Evolutionary conservation across 2,113 vertebrate genomes (phyloP), one percentile per base, ranked within the genome.

Genomic region (Cairina moschata): DNA sequence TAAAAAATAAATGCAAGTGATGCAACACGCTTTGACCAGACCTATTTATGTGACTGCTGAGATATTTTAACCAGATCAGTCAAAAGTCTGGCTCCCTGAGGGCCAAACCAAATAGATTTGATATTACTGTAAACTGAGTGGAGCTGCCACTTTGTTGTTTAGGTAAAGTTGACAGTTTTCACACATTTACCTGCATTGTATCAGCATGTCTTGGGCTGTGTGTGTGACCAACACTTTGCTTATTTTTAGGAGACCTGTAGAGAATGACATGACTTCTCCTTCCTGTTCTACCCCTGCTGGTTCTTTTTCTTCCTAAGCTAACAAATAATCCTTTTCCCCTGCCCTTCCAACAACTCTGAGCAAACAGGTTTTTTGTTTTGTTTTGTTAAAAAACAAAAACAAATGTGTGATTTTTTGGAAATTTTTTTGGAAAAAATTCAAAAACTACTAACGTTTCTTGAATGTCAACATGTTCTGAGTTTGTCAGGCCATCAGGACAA

Each of bases 1-100:
- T 66, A 83, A 91, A 94, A 96, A 91, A 95, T 86, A 94, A 91
- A 79, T 38, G 71, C 88, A 95, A 91, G 83, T 96, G 95, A 96
- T 93, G 88, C 92, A 93, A 76, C 42, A 55, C 74, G 31, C 81
- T 94, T 87, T 95, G 88, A 91, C 93, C 17, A 3, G 52, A 78
- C 78, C 84, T 94, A 76, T 92, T 93, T 88, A 66, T 90, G 50
- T 87, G 91, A 23, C 75, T 88, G 62, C 36, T 87, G 63, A 71
- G 86, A 36, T 87, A 83, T 93, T 96, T 94, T 96, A 89, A 89
- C 54, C 55, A 74, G 77, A 79, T 92, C 84, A 73, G 69, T 88
- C n/a, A 82, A 82, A 76, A 80, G 63, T 40, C 84, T 82, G 76
- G 8, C 29, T 90, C 44, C 26, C 36, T 50, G 44, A 63, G 60